These are phyloP conservation scores for Columba livia DNA, from an alignment of 2,113 vertebrate genomes.

Conservation along the genomic window DNA sequence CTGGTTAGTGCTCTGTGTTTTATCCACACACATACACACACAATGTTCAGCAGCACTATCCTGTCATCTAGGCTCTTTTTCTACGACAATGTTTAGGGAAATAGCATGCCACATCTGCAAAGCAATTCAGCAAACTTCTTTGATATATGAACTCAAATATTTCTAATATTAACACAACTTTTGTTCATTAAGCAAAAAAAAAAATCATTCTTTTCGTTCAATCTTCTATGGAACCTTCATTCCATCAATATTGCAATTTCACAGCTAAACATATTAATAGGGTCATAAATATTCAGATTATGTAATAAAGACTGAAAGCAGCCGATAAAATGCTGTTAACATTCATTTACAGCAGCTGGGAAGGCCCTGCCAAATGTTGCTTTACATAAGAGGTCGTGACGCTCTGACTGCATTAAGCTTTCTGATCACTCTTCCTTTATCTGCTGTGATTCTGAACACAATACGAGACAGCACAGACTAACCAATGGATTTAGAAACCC, in stretches of 20 bases:
- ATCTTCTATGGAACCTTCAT: slow-evolving; percentile 30
- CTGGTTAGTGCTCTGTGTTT: background rate
- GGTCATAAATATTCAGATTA: slow-evolving; percentile 75
- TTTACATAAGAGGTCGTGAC: slow-evolving; percentile 69
- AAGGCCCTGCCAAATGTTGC: slow-evolving; percentile 67
- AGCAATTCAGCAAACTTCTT: background rate
- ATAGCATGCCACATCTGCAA: background rate
- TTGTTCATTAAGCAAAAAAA: slow-evolving; percentile 33
- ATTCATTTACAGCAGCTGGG: slow-evolving; percentile 73
- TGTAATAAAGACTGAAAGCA: slow-evolving; percentile 65
- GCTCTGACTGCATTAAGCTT: slow-evolving; percentile 70
- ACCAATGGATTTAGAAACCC: slow-evolving; percentile 49
- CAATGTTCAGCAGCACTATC: background rate
- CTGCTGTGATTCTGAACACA: slow-evolving; percentile 54
- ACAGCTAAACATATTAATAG: slow-evolving; percentile 68
- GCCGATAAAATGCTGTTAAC: slow-evolving; percentile 72
- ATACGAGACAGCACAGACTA: slow-evolving; percentile 6
- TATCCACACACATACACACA: background rate
- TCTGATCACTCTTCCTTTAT: slow-evolving; percentile 67
- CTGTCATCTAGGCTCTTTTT: background rate
- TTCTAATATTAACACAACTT: slow-evolving; percentile 4
- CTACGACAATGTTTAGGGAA: background rate
- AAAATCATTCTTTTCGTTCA: slow-evolving; percentile 29
- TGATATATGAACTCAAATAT: background rate
- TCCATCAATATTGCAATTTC: slow-evolving; percentile 67